Conservation (phyloP, 1,140 invertebrate species). For the Metopolophium dirhodum region DNA sequence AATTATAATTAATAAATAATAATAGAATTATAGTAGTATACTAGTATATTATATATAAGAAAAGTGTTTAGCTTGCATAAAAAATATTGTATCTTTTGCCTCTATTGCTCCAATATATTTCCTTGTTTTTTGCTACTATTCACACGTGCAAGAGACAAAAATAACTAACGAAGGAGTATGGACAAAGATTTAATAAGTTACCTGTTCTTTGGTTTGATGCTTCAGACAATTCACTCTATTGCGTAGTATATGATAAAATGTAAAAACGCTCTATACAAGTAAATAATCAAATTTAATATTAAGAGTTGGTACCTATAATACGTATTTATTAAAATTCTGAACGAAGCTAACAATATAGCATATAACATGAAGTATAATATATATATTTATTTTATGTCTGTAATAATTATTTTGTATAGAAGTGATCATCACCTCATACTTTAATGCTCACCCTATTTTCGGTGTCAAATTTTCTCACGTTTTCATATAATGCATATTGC, state of each 20-base stretch:
- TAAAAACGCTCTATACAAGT: slow-evolving; percentile 27
- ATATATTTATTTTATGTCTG: not conserved
- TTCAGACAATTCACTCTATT: slow-evolving; percentile 28
- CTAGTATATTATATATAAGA: too few relatives aligned
- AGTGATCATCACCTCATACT: not conserved
- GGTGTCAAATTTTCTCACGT: not conserved
- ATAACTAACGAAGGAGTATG: not conserved
- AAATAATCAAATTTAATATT: not conserved
- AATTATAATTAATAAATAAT: too few relatives aligned
- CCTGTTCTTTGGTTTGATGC: slow-evolving; percentile 39
- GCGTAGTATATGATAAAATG: slow-evolving; percentile 28
- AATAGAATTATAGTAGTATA: too few relatives aligned
- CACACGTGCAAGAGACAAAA: not conserved
- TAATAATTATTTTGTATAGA: not conserved
- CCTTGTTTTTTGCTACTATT: not conserved
- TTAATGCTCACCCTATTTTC: not conserved
- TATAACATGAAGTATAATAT: too few relatives aligned
- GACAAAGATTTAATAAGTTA: not conserved
- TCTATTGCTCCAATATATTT: not conserved
- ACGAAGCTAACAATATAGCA: too few relatives aligned
- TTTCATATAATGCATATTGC: not conserved
- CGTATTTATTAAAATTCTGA: not conserved
- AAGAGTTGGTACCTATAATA: not conserved
- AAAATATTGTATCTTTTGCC: too few relatives aligned
- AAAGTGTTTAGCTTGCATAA: too few relatives aligned